A percentile compares a stretch with the other conserved stretches of the same genome.
Evolutionary conservation across 92 coral and sea anemone genomes (phyloP).

Genomic region (Meandrina meandrites): DNA sequence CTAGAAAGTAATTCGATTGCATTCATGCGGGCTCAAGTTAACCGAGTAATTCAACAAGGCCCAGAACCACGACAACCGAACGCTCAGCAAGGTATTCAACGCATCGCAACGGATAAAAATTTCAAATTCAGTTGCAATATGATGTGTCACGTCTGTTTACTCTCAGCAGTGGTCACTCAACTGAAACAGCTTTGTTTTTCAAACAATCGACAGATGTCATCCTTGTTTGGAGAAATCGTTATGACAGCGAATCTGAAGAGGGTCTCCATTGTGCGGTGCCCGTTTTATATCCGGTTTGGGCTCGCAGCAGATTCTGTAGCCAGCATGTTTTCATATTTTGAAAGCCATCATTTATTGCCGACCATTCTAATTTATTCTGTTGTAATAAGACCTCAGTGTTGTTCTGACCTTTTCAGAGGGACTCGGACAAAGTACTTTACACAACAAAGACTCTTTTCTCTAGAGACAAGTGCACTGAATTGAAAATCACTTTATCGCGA

Average conservation of each 20-base stretch:
- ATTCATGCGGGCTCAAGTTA: constrained; percentile 26
- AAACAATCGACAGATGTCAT: constrained; percentile 45
- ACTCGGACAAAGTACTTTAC: neutral
- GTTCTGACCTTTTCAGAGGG: neutral
- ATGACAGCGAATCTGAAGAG: neutral
- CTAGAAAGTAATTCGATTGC: neutral
- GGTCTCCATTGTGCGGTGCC: neutral
- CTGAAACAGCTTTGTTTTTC: constrained; percentile 37
- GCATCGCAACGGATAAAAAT: constrained; percentile 44
- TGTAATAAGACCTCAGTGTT: neutral
- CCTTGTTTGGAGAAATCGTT: constrained; percentile 14
- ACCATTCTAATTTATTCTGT: neutral
- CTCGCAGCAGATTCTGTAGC: neutral
- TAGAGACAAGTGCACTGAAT: neutral
- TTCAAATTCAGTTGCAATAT: constrained; percentile 43
- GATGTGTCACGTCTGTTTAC: constrained; percentile 49
- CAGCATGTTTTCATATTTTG: neutral
- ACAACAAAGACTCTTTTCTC: neutral
- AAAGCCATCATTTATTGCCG: neutral
- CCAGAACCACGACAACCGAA: constrained; percentile 39
- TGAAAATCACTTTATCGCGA: neutral
- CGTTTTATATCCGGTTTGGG: neutral
- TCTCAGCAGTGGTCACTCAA: constrained; percentile 38
- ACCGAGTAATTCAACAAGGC: neutral
- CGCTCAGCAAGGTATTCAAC: constrained; percentile 32